Evolutionary conservation across 2,888 invertebrate species (phyloP), one percentile per base, ranked within the genome.

Genomic region (Chesias legatella): DNA sequence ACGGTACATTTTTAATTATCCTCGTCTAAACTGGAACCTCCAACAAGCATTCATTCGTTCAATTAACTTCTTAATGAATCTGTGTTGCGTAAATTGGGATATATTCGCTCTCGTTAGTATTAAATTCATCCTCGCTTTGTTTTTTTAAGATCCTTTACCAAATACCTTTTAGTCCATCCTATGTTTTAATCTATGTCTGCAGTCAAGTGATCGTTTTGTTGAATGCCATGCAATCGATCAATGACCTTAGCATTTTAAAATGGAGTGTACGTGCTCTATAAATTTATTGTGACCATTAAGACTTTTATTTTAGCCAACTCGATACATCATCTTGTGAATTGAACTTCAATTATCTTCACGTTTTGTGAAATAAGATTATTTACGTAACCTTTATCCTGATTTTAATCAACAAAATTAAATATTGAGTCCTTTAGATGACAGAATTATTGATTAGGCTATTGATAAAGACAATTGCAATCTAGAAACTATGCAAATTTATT

Each of bases 41-140:
- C 7, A 7, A n/a, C 22, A 23, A 46, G 56, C 51, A 56, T 59
- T 54, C 61, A 55, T 61, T 65, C 56, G 52, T 55, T 53, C 56
- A 56, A 66, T 65, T 67, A 63, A 58, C 55, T 60, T 51, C 45
- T 54, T 64, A 66, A 66, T 66, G 59, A 58, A 56, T 46, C 39
- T 50, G 39, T 36, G 37, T 44, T 48, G 43, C 42, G 43, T 51
- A 44, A 48, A 41, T 37, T 30, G 23, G 11, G 32, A 22, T 38
- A 28, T 40, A 33, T 17, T 17, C 29, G 10, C 17, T 39, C 38
- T 43, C 38, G 51, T 53, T 53, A 40, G 37, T 43, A 28, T 10
- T 24, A 41, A 10, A 35, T 41, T 33, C 40, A 31, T 17, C n/a
- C 33, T 33, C 32, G 32, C 29, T 13, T 48, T 27, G n/a, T 28